Conservation (phyloP, 2,888 invertebrate genomes). For the Meghimatium bilineatum region DNA sequence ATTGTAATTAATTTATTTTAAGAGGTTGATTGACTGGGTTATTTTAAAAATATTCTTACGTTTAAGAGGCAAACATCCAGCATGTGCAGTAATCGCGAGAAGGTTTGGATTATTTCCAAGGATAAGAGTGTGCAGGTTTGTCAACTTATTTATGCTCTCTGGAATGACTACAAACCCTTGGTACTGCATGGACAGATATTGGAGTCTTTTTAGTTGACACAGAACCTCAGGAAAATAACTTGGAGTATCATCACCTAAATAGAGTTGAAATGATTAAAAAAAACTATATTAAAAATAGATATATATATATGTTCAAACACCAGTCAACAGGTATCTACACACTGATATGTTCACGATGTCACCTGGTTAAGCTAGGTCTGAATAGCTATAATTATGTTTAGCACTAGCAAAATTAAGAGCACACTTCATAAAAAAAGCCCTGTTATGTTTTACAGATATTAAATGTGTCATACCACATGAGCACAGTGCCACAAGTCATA, state of each 20-base stretch:
- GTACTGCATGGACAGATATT: constrained; percentile 65
- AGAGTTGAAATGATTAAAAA: neutral
- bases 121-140: constrained; percentile 59
- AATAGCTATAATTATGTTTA: too few relatives aligned
- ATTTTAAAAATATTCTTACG: constrained; percentile 54
- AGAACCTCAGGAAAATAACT: constrained; percentile 68
- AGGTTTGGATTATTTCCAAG: constrained; percentile 69
- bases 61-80: constrained; percentile 62
- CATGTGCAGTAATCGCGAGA: constrained; percentile 63
- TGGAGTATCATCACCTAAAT: constrained; percentile 63
- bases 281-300: too few relatives aligned
- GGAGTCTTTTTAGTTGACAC: constrained; percentile 60
- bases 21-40: neutral
- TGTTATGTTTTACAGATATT: too few relatives aligned
- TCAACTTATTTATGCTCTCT: constrained; percentile 63
- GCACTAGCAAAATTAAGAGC: too few relatives aligned
- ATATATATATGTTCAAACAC: too few relatives aligned
- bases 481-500: too few relatives aligned
- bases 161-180: constrained; percentile 71
- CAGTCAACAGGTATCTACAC: too few relatives aligned
- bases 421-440: too few relatives aligned
- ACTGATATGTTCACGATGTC: too few relatives aligned
- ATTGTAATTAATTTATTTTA: too few relatives aligned
- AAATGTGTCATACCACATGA: too few relatives aligned
- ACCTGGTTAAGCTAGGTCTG: too few relatives aligned